Evolutionary conservation across 92 coral and sea anemone genomes (phyloP).

Genomic region (Zoanthus gigantus): DNA sequence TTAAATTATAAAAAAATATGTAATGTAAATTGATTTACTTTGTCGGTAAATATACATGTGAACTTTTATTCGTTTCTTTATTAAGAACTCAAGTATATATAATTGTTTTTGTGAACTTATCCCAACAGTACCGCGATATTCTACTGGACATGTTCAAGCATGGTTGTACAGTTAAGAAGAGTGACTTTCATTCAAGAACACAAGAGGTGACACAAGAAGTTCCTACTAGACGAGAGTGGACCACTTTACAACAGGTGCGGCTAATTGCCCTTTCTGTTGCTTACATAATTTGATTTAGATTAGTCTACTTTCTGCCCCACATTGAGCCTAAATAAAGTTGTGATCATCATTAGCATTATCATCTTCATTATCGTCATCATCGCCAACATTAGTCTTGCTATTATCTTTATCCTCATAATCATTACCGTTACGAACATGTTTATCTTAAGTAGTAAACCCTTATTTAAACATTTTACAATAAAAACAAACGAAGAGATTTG

Average conservation of each 20-base stretch:
- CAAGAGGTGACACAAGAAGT: conserved; percentile 63
- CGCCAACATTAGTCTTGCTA: too few relatives aligned
- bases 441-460: too few relatives aligned
- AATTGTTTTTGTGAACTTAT: background rate
- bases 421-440: too few relatives aligned
- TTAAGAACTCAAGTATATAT: background rate
- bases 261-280: background rate
- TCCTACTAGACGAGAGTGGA: conserved; percentile 85
- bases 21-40: too few relatives aligned
- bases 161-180: conserved; percentile 59
- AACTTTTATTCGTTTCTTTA: background rate
- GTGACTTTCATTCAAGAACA: conserved; percentile 71
- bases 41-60: background rate
- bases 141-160: conserved; percentile 77
- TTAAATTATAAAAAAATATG: too few relatives aligned
- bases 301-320: too few relatives aligned
- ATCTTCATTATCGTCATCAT: too few relatives aligned
- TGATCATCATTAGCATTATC: too few relatives aligned
- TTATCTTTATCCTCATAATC: too few relatives aligned
- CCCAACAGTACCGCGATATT: conserved; percentile 68
- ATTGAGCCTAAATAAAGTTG: too few relatives aligned
- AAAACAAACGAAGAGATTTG: too few relatives aligned
- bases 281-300: background rate
- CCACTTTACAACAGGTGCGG: conserved; percentile 74
- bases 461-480: too few relatives aligned